Base-by-base conservation (phyloP, 2,888 invertebrate genomes). In the Trypoxylon attenuatum region DNA sequence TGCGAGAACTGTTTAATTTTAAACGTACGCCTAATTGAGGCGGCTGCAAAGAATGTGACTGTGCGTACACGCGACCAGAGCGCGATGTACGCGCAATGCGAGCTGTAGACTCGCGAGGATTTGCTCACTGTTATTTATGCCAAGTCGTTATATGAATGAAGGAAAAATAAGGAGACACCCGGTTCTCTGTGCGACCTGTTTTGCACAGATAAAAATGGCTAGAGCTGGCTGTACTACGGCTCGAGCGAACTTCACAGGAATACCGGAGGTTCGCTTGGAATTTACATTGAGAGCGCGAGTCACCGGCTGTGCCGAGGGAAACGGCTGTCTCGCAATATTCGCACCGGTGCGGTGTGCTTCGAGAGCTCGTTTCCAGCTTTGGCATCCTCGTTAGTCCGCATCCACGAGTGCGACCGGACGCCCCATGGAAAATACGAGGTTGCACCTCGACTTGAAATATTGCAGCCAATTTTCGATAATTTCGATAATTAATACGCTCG, bases 161-260 rank as follows among this genome's bases (percentile, higher is more conserved):
- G 59, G 76, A 64, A 75, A 74, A 71, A 69, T 66, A 71, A 61
- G 53, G 58, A 56, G 63, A 54, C 55, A 58, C 52, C 71, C 42
- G 69, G 58, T 65, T 61, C 51, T 42, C 39, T 38, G 68, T n/a
- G 13, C 76, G 66, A 69, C 66, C 72, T 69, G 69, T 72, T 74
- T 66, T 29, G 46, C 56, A 5, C 15, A 21, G 57, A 66, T 61
- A 74, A 74, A 74, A 74, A 74, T 71, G 42, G 59, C 38, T 41
- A 42, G 43, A 43, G 51, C 57, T 54, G 33, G 60, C 50, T 43
- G 59, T 56, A 47, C 49, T 50, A 25, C 6, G 21, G 23, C 25
- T n/a, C n/a, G n/a, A n/a, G 22, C 29, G 29, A 22, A 38, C 57
- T 46, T 45, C 51, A 16, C 53, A 23, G 55, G 52, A 61, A 54